phyloP scores from a whole-genome alignment of 2,888 invertebrate species.

The Trichacis sp. region DNA sequence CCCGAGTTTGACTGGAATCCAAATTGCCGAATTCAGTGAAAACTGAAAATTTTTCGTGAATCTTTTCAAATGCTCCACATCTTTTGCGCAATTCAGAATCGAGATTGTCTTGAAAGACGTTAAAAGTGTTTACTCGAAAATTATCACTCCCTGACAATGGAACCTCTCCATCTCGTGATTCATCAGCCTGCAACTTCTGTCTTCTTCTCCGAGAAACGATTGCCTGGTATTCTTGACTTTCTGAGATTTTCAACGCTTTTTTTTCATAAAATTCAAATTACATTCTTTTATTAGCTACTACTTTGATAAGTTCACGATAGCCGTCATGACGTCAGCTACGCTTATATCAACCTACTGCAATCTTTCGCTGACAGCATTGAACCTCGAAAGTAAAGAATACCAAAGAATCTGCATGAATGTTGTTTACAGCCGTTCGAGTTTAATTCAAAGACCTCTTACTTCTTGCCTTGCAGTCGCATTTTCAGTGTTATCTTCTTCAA shows the following conservation, averaged over 20 bases:
- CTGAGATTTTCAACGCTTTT: constrained; percentile 1
- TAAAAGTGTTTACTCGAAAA: too few relatives aligned
- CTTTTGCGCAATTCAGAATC: neutral
- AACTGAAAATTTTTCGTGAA: constrained; percentile 5
- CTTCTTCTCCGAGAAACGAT: too few relatives aligned
- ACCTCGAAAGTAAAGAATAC: constrained; percentile 9
- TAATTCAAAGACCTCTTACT: constrained; percentile 4
- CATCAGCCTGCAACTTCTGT: constrained; percentile 4
- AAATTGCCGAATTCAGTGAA: too few relatives aligned
- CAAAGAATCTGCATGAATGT: constrained; percentile 10
- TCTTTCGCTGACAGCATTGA: constrained; percentile 12
- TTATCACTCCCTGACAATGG: constrained; percentile 4
- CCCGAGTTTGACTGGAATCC: neutral
- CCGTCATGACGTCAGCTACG: constrained; percentile 8
- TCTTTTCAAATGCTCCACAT: neutral
- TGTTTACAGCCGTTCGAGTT: constrained; percentile 14
- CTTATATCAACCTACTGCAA: constrained; percentile 9
- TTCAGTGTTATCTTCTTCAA: constrained; percentile 11
- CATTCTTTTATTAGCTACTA: too few relatives aligned
- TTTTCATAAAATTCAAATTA: too few relatives aligned
- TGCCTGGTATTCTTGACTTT: neutral
- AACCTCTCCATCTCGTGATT: constrained; percentile 16
- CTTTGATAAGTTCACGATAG: constrained; percentile 4
- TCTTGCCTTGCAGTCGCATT: constrained; percentile 12
- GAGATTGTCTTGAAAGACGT: too few relatives aligned